These are phyloP conservation scores for Tenthredo amoena DNA, from an alignment of 2,888 invertebrate genomes.

Conservation along the genomic window DNA sequence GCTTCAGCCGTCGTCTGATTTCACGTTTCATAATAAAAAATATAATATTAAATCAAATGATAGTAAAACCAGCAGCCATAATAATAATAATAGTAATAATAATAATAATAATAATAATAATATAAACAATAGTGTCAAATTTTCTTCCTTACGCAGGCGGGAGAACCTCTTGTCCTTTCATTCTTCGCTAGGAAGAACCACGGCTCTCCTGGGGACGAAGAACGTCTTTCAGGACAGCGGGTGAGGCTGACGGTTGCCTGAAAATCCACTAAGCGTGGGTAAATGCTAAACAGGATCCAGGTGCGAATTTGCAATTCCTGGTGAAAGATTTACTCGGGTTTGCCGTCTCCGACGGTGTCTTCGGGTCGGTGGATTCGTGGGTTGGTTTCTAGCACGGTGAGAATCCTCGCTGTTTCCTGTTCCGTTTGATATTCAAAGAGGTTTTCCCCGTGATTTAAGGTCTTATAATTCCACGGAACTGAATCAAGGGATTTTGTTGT, in stretches of 20 bases:
- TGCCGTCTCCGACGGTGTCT: conserved; percentile 15
- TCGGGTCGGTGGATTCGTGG: conserved; percentile 15
- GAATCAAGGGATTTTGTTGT: conserved; percentile 3
- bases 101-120: background rate
- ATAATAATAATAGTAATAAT: background rate
- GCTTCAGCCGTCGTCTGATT: background rate
- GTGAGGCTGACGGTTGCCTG: conserved; percentile 45
- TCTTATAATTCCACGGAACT: conserved; percentile 24
- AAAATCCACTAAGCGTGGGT: conserved; percentile 50
- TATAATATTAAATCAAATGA: background rate
- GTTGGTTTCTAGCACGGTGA: background rate
- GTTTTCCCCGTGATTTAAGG: conserved; percentile 19
- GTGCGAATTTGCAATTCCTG: conserved; percentile 50
- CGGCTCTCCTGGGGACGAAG: conserved; percentile 8
- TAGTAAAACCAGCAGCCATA: background rate
- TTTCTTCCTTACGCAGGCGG: background rate
- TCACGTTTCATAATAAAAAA: background rate
- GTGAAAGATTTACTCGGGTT: conserved; percentile 38
- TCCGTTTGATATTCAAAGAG: conserved; percentile 38
- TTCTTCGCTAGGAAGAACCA: background rate
- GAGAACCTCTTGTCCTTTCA: background rate
- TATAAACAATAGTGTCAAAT: background rate
- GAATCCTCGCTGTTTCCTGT: conserved; percentile 26
- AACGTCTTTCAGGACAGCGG: conserved; percentile 24
- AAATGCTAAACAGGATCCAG: conserved; percentile 51